Evolutionary conservation across 2,888 invertebrate genomes (phyloP), one percentile per base, ranked within the genome.

Genomic region (Xestoiulus laeticollis): DNA sequence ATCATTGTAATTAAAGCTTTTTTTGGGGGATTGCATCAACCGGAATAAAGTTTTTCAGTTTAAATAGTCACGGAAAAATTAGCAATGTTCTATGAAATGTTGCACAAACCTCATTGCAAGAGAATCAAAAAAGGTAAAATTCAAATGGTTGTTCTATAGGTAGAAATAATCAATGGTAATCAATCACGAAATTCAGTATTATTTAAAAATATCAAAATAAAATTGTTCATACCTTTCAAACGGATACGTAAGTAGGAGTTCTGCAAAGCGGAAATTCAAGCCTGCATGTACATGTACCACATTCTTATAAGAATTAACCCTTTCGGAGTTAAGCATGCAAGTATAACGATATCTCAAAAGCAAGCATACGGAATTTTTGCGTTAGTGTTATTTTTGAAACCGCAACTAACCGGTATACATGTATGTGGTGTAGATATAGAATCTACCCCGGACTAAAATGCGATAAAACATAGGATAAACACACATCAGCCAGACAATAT

Each of bases 401-500:
- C 78, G 78, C 78, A 30, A 78, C 30, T 2, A 78, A 78, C 78
- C 78, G 78, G 78, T 78, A n/a, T n/a, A n/a, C n/a, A n/a, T n/a
- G n/a, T n/a, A 78, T 78, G 26, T 26, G 12, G 26, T 26, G 14
- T 30, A 78, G 78, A 78, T 78, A 78, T 30, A 78, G 14, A 78
- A 78, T 78, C 30, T 78, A 78, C 78, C 30, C 30, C 78, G 30
- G 78, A 1, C 30, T 78, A 78, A 78, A 78, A 78, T 78, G 78
- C 78, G 78, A 78, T 78, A 78, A 78, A 78, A 78, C 14, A 30
- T 4, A 78, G 78, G 78, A 30, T 78, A 78, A 78, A 78, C 78
- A 78, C 78, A 26, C 26, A n/a, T n/a, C n/a, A 78, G 48, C 78
- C 30, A 78, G 78, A 78, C 78, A 68, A 19, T 26, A 68, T 8